Evolutionary conservation across 2,888 invertebrate genomes (phyloP), one percentile per base, ranked within the genome.

Genomic region (Metopia argyrocephala): DNA sequence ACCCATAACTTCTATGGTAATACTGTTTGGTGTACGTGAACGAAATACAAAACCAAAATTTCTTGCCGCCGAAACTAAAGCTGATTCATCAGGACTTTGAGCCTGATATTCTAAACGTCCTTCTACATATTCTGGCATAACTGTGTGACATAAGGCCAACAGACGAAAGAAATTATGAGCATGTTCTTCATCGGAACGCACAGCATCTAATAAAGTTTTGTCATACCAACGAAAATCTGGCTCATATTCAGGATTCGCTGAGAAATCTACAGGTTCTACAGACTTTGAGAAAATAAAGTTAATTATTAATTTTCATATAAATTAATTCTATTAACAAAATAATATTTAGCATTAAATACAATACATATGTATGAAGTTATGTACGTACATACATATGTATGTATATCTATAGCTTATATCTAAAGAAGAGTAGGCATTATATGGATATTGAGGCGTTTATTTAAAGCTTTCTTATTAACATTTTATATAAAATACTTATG

Each of bases 31-130:
- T 89, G 96, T 94, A 88, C 96, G 93, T 91, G 97, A 96, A 91
- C 95, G 96, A 92, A 99, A 99, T 83, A 98, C 98, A 92, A 98
- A 99, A 85, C 99, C 99, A 91, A 99, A 99, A 92, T 99, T 99
- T 86, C 99, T 93, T 3, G 99, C 99, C 1, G 99, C 99, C 12
- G 98, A 97, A 21, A 99, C 99, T 45, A 99, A 92, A 1, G 99
- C 99, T 57, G 96, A 95, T 91, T 99, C 99, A 91, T 99, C 99
- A 0, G 99, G 99, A 79, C 98, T 98, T 91, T 99, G 99, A 21
- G 99, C 99, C 92, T 94, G 93, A 79, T 92, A 91, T 78, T 91
- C 91, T 62, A 91, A 79, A 18, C 87, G 96, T 86, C 96, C 96
- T 85, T 95, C 94, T 87, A 96, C 95, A 85, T 95, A 94, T 87